Conservation (phyloP, 2,888 invertebrate genomes). For the Brachylomia viminalis region DNA sequence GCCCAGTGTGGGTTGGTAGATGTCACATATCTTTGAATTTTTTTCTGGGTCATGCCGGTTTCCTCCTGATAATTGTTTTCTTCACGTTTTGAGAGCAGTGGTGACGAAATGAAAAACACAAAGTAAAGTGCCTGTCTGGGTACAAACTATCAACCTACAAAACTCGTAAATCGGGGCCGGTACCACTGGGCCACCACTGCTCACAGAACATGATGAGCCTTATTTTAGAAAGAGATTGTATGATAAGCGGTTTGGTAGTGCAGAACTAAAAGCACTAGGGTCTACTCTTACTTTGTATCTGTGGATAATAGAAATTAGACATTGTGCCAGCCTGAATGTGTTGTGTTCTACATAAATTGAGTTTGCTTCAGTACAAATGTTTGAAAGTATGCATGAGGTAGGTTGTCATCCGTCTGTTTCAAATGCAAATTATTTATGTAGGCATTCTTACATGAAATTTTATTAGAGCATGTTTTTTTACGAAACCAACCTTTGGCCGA, state of each 20-base stretch:
- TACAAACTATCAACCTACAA: no score
- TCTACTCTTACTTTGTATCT: slow-evolving; percentile 76
- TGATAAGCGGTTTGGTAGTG: slow-evolving; percentile 59
- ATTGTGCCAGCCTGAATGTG: slow-evolving; percentile 98
- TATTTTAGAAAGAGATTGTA: slow-evolving; percentile 39
- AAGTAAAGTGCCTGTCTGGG: no score
- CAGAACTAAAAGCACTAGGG: slow-evolving; percentile 66
- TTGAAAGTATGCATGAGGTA: slow-evolving; percentile 98
- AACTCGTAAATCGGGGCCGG: no score
- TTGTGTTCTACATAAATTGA: slow-evolving; percentile 98
- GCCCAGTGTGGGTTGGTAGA: no score
- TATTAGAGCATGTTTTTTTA: background rate
- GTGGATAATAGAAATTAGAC: slow-evolving; percentile 74
- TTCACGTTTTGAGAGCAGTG: no score
- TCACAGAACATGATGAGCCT: background rate
- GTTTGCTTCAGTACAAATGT: slow-evolving; percentile 97
- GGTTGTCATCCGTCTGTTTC: slow-evolving; percentile 98
- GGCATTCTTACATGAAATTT: background rate
- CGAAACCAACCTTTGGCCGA: background rate
- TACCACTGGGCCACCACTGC: no score
- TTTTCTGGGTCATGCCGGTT: no score
- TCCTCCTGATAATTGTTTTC: no score
- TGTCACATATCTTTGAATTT: no score
- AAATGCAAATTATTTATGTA: slow-evolving; percentile 81
- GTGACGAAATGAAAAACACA: no score